phyloP scores from a whole-genome alignment of 2,113 vertebrate genomes.

The Tricholaema leucomelas region DNA sequence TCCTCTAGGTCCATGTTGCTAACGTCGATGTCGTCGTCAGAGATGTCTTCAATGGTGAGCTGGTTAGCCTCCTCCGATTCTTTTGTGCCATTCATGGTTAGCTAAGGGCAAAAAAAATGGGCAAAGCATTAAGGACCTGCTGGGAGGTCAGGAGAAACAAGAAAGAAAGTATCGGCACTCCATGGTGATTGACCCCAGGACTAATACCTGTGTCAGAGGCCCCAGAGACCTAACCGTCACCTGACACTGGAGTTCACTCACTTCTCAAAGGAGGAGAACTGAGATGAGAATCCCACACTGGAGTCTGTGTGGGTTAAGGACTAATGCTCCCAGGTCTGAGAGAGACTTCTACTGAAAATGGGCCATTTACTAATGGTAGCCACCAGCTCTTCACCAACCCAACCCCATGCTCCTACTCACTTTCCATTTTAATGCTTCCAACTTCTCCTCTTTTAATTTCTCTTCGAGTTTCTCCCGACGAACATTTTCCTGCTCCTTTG shows the following conservation, averaged over 20 bases:
- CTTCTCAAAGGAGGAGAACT: neutral
- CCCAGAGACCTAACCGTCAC: neutral
- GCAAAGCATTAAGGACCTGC: neutral
- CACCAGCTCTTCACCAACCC: neutral
- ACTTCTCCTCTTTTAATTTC: constrained; percentile 88
- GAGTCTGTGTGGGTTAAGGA: neutral
- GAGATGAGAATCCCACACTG: neutral
- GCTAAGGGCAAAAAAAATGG: constrained; percentile 62
- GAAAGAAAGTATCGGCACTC: neutral
- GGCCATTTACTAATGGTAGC: neutral
- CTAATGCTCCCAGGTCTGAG: fast-evolving
- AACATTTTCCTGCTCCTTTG: constrained; percentile 81
- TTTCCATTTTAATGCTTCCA: constrained; percentile 85
- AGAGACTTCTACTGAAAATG: neutral
- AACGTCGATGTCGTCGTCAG: constrained; percentile 82
- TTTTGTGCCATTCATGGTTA: constrained; percentile 84
- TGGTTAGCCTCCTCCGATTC: constrained; percentile 85
- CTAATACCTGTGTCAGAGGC: neutral
- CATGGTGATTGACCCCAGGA: neutral
- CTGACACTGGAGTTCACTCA: neutral
- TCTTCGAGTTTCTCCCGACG: constrained; percentile 86
- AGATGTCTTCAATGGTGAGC: constrained; percentile 89
- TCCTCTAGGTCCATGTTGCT: constrained; percentile 80
- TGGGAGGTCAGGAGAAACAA: neutral
- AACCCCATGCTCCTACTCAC: constrained; percentile 62